Conservation (phyloP, 2,888 invertebrate genomes). For the Pelosia muscerda region DNA sequence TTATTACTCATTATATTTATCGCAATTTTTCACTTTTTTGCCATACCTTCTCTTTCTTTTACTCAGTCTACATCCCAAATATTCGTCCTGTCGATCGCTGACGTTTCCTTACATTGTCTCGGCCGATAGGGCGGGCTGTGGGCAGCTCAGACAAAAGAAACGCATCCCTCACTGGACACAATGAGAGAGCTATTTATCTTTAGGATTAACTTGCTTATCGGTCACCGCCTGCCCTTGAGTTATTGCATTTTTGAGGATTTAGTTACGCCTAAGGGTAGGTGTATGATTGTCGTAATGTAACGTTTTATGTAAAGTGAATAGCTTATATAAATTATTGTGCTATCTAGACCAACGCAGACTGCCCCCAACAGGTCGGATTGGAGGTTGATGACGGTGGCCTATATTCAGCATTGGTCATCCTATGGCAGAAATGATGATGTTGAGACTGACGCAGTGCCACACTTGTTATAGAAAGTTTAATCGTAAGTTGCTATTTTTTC, state of each 20-base stretch:
- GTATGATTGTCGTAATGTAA: constrained; percentile 6
- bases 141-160: constrained; percentile 81
- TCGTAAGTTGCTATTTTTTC: too few species aligned
- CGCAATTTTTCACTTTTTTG: too few species aligned
- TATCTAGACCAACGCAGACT: too few species aligned
- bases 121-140: constrained; percentile 51
- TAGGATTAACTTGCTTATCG: constrained; percentile 84
- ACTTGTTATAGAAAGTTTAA: too few species aligned
- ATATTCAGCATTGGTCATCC: too few species aligned
- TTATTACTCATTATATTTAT: neutral
- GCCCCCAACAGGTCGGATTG: too few species aligned
- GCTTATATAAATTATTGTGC: neutral
- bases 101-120: constrained; percentile 80
- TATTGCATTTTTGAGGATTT: constrained; percentile 60
- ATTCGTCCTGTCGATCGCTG: constrained; percentile 75
- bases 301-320: neutral
- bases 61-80: constrained; percentile 40
- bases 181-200: constrained; percentile 83
- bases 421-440: too few species aligned
- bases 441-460: too few species aligned
- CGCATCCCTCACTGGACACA: constrained; percentile 81
- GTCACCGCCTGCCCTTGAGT: constrained; percentile 61
- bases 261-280: constrained; percentile 12
- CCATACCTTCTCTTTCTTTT: constrained; percentile 19
- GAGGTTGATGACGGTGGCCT: too few species aligned